phyloP scores from a whole-genome alignment of 2,797 vertebrate genomes.

The Liasis olivaceus region DNA sequence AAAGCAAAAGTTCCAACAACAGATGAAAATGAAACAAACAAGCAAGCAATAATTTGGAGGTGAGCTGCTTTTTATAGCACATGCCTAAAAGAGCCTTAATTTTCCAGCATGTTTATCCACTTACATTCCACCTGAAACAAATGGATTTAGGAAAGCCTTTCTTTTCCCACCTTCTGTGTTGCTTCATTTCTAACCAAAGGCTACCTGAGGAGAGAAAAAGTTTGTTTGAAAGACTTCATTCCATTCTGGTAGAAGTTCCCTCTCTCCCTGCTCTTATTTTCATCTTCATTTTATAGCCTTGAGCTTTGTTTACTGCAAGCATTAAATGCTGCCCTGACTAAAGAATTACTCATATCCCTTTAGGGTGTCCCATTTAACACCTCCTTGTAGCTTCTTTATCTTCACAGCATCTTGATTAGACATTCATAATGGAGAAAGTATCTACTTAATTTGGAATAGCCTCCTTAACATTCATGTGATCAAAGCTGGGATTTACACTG shows the following conservation, averaged over 20 bases:
- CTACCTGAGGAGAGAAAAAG: slow-evolving; percentile 2
- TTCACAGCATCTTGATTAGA: slow-evolving; percentile 23
- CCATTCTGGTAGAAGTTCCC: neutral
- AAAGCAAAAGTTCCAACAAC: neutral
- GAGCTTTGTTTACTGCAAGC: slow-evolving; percentile 29
- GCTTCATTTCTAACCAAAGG: slow-evolving; percentile 7
- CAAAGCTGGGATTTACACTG: neutral
- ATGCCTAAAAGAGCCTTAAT: neutral
- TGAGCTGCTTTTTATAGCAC: neutral
- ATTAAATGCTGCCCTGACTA: slow-evolving; percentile 28
- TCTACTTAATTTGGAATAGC: slow-evolving; percentile 6
- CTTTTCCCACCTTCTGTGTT: neutral
- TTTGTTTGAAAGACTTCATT: slow-evolving; percentile 8
- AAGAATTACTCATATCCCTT: slow-evolving; percentile 26
- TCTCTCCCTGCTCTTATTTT: neutral
- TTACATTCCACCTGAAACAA: slow-evolving; percentile 3
- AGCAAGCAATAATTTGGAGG: neutral
- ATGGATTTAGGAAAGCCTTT: neutral
- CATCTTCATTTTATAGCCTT: slow-evolving; percentile 15
- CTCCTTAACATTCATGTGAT: slow-evolving; percentile 1
- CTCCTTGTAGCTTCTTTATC: slow-evolving; percentile 19
- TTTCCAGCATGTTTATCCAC: neutral
- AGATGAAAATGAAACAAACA: neutral
- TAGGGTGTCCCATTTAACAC: slow-evolving; percentile 15
- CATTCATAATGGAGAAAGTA: slow-evolving; percentile 15